A percentile compares a stretch with the other conserved stretches of the same genome.
These are phyloP conservation scores for Drosophila neutralis DNA, from an alignment of 2,888 invertebrate genomes.

Conservation along the genomic window DNA sequence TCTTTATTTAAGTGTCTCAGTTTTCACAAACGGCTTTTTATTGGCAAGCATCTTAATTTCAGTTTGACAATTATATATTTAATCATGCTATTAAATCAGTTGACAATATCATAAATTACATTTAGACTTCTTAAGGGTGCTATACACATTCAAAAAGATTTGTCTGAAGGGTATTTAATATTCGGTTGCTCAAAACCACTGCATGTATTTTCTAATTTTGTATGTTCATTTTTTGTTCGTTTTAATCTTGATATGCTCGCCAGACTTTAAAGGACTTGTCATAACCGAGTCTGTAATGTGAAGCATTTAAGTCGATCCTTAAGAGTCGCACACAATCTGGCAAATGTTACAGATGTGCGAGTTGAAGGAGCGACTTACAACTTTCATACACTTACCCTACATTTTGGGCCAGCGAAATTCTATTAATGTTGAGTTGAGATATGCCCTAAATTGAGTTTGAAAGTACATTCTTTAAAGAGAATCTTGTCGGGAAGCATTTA, in stretches of 20 bases:
- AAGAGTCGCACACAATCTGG: conserved; percentile 27
- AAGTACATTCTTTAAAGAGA: conserved; percentile 41
- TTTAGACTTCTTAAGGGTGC: too few species aligned
- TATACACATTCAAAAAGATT: not conserved
- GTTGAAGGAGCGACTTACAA: conserved; percentile 12
- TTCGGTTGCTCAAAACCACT: not conserved
- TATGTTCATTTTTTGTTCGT: not conserved
- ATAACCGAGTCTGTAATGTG: conserved; percentile 35
- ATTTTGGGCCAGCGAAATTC: conserved; percentile 9
- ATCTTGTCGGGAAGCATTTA: conserved; percentile 52
- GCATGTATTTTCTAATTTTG: not conserved
- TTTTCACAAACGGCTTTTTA: not conserved
- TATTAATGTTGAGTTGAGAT: conserved; percentile 45
- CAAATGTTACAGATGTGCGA: conserved; percentile 10
- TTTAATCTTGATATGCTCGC: conserved; percentile 26
- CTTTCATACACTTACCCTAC: not conserved
- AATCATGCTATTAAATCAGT: not conserved
- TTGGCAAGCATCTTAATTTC: not conserved
- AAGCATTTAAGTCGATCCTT: conserved; percentile 45
- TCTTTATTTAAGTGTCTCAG: not conserved
- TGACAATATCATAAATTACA: not conserved
- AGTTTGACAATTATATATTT: not conserved
- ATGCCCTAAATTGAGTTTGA: conserved; percentile 40
- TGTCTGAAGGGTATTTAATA: conserved; percentile 9
- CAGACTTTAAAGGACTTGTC: conserved; percentile 27